phyloP scores from a whole-genome alignment of 2,888 invertebrate species.

The Tenthredo livida region DNA sequence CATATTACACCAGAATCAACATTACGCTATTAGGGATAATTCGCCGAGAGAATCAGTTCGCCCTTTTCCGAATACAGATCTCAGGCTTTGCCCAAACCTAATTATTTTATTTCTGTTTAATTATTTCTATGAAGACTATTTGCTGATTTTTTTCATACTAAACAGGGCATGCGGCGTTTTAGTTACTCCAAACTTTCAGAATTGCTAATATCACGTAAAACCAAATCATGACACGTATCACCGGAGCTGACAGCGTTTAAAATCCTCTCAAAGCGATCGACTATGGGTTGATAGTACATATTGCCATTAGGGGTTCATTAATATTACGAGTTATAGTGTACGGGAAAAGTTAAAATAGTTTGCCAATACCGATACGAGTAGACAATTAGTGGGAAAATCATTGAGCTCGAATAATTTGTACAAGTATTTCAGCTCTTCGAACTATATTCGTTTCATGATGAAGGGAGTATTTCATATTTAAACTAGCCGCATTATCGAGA shows the following conservation, averaged over 20 bases:
- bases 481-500: background rate
- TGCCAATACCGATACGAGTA: background rate
- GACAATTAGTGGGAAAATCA: conserved; percentile 6
- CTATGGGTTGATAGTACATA: background rate
- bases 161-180: background rate
- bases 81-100: background rate
- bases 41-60: background rate
- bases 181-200: background rate
- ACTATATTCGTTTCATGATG: background rate
- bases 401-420: background rate
- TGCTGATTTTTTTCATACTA: background rate
- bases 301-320: background rate
- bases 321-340: background rate
- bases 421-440: conserved; percentile 1
- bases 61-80: background rate
- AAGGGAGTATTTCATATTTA: background rate
- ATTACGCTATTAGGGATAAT: background rate
- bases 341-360: background rate
- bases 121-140: background rate
- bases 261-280: background rate
- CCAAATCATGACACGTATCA: background rate
- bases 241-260: background rate
- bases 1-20: conserved; percentile 5
- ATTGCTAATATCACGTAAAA: background rate
- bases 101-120: background rate